Evolutionary conservation across 2,888 invertebrate genomes (phyloP), one percentile per base, ranked within the genome.

Genomic region (Serripes groenlandicus): DNA sequence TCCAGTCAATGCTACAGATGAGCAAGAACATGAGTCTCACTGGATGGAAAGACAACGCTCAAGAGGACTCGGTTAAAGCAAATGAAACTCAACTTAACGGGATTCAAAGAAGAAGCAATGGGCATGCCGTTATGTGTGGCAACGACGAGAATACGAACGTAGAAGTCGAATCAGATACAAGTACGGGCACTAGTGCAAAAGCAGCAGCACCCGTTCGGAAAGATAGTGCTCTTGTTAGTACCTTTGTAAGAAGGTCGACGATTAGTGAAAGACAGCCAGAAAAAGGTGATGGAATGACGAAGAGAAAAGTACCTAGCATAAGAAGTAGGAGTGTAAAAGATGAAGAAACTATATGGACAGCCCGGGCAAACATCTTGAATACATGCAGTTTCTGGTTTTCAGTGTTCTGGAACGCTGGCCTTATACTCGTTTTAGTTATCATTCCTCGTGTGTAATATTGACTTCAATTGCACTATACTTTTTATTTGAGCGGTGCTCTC

Each of bases 361-460:
- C 23, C 3, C 26, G 58, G 7, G 60, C 73, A 1, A 18, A 73
- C n/a, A 42, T 28, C 11, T 30, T 73, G 1, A 73, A 73, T 42
- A 42, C 35, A 9, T 37, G 42, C 30, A 60, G 73, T 42, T 73
- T 60, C 23, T 73, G 37, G 42, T 37, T 73, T 35, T 60, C 73
- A 28, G 28, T 73, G 3, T 7, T 62, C 4, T 73, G 60, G 73
- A 73, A 73, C 30, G 42, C 62, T 42, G 37, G 73, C 26, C 60
- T 73, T 28, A 32, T 73, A 32, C 9, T 73, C 2, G 11, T 62
- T n/a, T n/a, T 73, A 5, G 37, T 73, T n/a, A 60, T 73, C 2
- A 9, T 62, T 9, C 66, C 66, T 26, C 66, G 42, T 23, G 49
- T 42, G 5, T 66, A 42, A 35, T 18, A n/a, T n/a, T n/a, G n/a